These are phyloP conservation scores for Drosophila mettleri DNA, from an alignment of 2,888 invertebrate genomes.

Conservation along the genomic window DNA sequence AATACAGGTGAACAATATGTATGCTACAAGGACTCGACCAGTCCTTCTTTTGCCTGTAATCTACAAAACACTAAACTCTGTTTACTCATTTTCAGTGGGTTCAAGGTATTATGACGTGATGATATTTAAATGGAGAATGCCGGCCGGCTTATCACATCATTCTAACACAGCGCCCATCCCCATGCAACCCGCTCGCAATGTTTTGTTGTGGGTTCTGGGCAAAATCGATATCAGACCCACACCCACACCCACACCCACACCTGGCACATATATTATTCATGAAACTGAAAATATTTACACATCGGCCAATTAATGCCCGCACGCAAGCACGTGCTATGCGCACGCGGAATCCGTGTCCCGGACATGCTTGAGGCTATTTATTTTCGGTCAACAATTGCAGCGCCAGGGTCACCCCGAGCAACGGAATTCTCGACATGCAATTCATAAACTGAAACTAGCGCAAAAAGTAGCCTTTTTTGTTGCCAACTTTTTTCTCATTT, in stretches of 20 bases:
- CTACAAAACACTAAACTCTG: background rate
- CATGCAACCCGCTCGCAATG: background rate
- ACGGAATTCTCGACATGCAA: slow-evolving; percentile 46
- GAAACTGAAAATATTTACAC: slow-evolving; percentile 62
- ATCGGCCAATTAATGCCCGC: slow-evolving; percentile 50
- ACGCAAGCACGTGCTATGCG: slow-evolving; percentile 70
- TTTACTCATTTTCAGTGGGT: background rate
- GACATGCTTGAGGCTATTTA: slow-evolving; percentile 56
- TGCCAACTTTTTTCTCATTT: slow-evolving; percentile 16
- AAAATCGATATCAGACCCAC: slow-evolving; percentile 67
- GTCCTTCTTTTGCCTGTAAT: background rate
- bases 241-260: slow-evolving; percentile 36
- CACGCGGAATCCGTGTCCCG: slow-evolving; percentile 16
- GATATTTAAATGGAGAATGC: slow-evolving; percentile 8
- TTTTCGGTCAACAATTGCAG: slow-evolving; percentile 63
- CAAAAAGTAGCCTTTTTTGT: background rate
- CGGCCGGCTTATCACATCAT: slow-evolving; percentile 59
- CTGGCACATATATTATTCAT: slow-evolving; percentile 45
- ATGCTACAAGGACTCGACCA: background rate
- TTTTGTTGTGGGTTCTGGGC: slow-evolving; percentile 26
- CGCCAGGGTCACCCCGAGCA: slow-evolving; percentile 43
- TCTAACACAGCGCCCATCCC: background rate
- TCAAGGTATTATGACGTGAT: slow-evolving; percentile 7
- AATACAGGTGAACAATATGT: background rate
- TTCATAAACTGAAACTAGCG: slow-evolving; percentile 42